Evolutionary conservation across 2,888 invertebrate genomes (phyloP).

Genomic region (Oscheius sp.): DNA sequence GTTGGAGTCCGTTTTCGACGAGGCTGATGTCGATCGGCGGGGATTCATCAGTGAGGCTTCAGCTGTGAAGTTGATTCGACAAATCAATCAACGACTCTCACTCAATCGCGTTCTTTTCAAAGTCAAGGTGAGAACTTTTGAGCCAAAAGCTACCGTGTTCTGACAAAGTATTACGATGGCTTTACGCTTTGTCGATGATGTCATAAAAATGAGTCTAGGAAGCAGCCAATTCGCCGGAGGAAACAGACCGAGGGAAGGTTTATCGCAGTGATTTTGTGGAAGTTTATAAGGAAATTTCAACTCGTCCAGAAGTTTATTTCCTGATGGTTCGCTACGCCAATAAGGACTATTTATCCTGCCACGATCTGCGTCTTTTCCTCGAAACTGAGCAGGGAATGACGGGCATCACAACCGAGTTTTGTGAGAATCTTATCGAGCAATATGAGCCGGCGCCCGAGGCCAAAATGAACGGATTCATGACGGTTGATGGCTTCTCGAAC

Average conservation of each 20-base stretch:
- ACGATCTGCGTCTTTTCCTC: conserved; percentile 75
- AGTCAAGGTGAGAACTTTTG: conserved; percentile 74
- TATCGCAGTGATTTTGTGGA: conserved; percentile 75
- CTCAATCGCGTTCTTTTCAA: conserved; percentile 74
- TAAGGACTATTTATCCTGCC: conserved; percentile 75
- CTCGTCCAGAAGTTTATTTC: conserved; percentile 76
- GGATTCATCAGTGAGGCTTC: conserved; percentile 65
- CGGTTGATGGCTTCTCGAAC: conserved; percentile 75
- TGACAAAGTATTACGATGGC: no score
- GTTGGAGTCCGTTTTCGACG: conserved; percentile 54
- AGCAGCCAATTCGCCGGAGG: conserved; percentile 72
- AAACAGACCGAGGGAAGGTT: conserved; percentile 72
- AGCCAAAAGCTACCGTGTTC: no score
- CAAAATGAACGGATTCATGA: conserved; percentile 73
- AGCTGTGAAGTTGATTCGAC: conserved; percentile 56
- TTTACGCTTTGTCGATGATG: background rate
- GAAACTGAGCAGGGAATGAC: conserved; percentile 77
- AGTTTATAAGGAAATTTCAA: conserved; percentile 76
- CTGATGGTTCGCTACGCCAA: conserved; percentile 76
- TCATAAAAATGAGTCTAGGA: conserved; percentile 71
- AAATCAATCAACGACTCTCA: conserved; percentile 73
- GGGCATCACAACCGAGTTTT: conserved; percentile 74
- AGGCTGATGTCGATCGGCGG: conserved; percentile 70
- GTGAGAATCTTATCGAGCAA: conserved; percentile 74
- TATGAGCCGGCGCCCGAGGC: conserved; percentile 76